Base-by-base conservation (phyloP, 2,797 vertebrate species). In the Avahi laniger region DNA sequence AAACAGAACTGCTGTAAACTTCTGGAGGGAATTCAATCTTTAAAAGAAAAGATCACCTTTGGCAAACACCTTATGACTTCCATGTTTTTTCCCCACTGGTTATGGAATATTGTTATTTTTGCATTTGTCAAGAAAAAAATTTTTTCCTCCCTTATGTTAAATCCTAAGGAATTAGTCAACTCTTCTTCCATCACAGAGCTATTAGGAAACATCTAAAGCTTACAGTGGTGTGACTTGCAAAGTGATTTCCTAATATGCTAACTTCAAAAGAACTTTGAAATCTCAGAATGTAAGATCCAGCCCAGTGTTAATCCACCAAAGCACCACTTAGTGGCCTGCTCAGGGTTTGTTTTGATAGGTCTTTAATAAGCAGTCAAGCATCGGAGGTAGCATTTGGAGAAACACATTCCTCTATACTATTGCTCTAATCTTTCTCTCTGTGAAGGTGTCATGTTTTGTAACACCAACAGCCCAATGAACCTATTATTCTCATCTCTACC, bases 201-300 rank as follows among this genome's bases (percentile, higher is more conserved):
- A 93, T 95, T 98, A 98, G 95, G 94, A 96, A 98, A 96, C 95
- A 97, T 97, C 95, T 98, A 90, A 98, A 97, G 83, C 95, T 96
- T 89, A 72, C 43, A 97, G 95, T 96, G 95, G 69, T 94, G 75
- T 41, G 82, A 96, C 96, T 97, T 96, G 95, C 97, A 97, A 98
- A 98, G 97, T 98, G 98, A 98, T 98, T 98, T 98, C 98, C 94
- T 98, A 97, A 98, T 97, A 93, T 35, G 17, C 54, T 85, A 46
- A 97, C 98, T 98, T 98, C 98, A 98, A 98, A 98, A 97, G 96
- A 94, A 92, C 97, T 97, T 95, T 97, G 97, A 98, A 96, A 98
- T 96, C 97, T 97, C 96, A 96, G 95, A 97, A 95, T 0, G 24
- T 97, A 92, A 97, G 95, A 98, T 95, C 95, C 98, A 97, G 96